Percentiles rank a stretch among this genome's conserved stretches.
Conservation (phyloP, 2,797 vertebrate genomes). For the Ceryle rudis region DNA sequence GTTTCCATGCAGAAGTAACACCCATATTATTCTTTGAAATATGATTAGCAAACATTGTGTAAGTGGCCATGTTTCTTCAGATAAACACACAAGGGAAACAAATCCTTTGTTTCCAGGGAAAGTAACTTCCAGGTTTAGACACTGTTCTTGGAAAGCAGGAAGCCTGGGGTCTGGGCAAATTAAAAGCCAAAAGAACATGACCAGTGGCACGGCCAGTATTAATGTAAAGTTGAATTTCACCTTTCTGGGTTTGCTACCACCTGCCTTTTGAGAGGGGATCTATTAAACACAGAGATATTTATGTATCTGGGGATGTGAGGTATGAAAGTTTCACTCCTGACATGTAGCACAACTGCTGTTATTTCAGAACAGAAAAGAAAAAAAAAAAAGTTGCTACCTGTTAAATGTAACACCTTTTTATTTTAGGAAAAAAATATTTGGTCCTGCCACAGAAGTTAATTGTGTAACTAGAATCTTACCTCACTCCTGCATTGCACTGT, state of each 20-base stretch:
- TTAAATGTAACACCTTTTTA: background rate
- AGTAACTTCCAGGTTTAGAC: background rate
- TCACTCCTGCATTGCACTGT: background rate
- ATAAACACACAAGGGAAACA: background rate
- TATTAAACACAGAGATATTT: background rate
- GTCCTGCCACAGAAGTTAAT: background rate
- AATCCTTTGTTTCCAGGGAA: conserved; percentile 11
- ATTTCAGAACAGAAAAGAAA: background rate
- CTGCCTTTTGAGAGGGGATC: background rate
- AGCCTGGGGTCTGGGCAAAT: background rate
- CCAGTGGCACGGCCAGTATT: background rate
- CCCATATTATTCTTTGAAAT: conserved; percentile 1
- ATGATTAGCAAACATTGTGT: background rate
- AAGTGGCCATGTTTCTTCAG: background rate
- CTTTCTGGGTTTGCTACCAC: background rate
- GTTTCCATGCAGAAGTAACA: background rate
- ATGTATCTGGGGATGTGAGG: background rate
- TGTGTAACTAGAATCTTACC: background rate
- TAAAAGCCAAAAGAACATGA: background rate
- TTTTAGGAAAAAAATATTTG: background rate
- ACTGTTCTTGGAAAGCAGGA: conserved; percentile 29
- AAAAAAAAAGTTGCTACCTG: background rate
- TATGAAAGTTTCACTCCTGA: background rate
- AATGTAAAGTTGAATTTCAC: background rate
- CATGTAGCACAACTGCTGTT: background rate